These are phyloP conservation scores for Cromileptes altivelis DNA, from an alignment of 2,113 vertebrate species.

Conservation along the genomic window DNA sequence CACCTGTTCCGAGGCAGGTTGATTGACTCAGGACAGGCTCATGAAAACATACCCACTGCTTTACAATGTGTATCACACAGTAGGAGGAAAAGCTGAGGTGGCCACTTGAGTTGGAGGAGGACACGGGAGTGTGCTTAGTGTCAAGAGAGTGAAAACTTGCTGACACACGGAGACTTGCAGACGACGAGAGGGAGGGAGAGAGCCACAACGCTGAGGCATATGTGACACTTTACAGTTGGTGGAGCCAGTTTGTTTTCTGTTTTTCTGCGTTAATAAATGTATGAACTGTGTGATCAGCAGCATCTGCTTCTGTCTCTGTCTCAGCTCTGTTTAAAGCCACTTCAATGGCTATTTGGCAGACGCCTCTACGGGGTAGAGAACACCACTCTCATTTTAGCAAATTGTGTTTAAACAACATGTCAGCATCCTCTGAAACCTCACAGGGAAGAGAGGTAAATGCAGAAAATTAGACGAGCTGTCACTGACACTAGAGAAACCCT, in stretches of 20 bases:
- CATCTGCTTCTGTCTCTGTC: slow-evolving; percentile 30
- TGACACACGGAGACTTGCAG: slow-evolving; percentile 1
- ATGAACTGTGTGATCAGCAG: slow-evolving; percentile 21
- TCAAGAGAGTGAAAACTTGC: neutral
- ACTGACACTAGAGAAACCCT: neutral
- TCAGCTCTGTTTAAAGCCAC: slow-evolving; percentile 22
- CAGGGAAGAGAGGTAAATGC: neutral
- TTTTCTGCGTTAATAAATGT: slow-evolving; percentile 26
- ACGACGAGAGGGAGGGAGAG: neutral
- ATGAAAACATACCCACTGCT: neutral
- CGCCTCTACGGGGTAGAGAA: neutral
- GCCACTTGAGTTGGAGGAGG: neutral
- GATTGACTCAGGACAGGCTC: neutral
- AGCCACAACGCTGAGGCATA: neutral
- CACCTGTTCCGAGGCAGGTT: neutral
- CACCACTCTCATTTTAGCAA: slow-evolving; percentile 1
- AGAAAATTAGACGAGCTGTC: neutral
- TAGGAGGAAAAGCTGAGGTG: slow-evolving; percentile 1
- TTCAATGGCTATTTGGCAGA: slow-evolving; percentile 15
- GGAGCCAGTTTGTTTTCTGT: slow-evolving; percentile 25
- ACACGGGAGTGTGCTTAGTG: neutral
- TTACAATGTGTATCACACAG: slow-evolving; percentile 1
- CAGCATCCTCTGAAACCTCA: neutral
- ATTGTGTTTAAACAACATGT: neutral
- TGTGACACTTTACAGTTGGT: neutral